These are phyloP conservation scores for Epizoanthus ramosus DNA, from an alignment of 92 coral and sea anemone species.

Conservation along the genomic window DNA sequence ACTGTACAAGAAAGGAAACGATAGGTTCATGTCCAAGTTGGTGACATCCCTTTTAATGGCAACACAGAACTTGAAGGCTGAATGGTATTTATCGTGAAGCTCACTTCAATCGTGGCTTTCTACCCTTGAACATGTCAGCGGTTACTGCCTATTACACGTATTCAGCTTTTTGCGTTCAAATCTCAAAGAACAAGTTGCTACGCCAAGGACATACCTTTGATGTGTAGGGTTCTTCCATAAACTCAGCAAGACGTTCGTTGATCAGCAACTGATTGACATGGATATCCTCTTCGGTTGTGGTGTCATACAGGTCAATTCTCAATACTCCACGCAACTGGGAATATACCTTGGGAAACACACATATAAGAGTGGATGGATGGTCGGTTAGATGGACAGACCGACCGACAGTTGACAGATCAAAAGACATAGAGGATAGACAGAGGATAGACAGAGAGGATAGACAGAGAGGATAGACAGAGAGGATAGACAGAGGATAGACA, in stretches of 20 bases:
- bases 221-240: conserved; percentile 82
- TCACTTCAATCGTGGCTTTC: too few relatives aligned
- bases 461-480: too few relatives aligned
- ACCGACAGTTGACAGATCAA: too few relatives aligned
- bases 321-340: conserved; percentile 79
- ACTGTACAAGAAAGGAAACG: too few relatives aligned
- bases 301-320: conserved; percentile 85
- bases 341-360: conserved; percentile 62
- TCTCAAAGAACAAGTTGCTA: too few relatives aligned
- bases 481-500: too few relatives aligned
- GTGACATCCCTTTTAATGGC: too few relatives aligned
- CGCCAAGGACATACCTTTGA: conserved; percentile 66
- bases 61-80: too few relatives aligned
- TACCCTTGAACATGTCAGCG: background rate
- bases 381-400: background rate
- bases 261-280: conserved; percentile 88
- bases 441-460: too few relatives aligned
- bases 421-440: too few relatives aligned
- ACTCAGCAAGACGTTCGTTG: conserved; percentile 81
- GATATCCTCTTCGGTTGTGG: conserved; percentile 87
- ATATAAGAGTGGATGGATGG: background rate
- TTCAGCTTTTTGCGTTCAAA: background rate
- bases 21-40: too few relatives aligned
- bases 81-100: too few relatives aligned
- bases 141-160: background rate